Evolutionary conservation across 2,888 invertebrate genomes (phyloP), one percentile per base, ranked within the genome.

Genomic region (Agonopterix alstromeriana): DNA sequence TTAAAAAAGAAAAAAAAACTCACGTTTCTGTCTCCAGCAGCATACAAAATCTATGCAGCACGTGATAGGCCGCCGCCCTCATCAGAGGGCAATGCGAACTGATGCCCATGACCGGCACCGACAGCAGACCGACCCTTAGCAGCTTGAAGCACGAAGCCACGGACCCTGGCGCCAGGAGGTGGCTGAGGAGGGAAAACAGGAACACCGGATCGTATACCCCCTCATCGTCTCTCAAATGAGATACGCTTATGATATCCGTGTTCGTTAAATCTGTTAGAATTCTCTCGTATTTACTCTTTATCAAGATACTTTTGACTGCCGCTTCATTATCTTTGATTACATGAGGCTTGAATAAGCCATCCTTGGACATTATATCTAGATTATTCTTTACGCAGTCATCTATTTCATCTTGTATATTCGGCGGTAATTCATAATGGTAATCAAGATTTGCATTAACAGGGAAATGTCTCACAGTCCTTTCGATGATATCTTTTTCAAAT

Each of bases 151-250:
- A 93, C 11, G 93, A 92, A 1, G 95, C 92, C 46, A 92, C 90
- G 42, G 93, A 92, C 56, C 95, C 95, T 3, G 95, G 93, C 0
- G 93, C 92, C 53, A 97, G 83, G 43, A 96, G 78, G 65, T 93
- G 92, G 54, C 92, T 92, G 70, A 97, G 90, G 8, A 97, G 73
- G 0, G 96, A 95, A 48, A 97, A 86, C 57, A 96, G 83, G 72
- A 97, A 97, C 27, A 93, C 90, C 1, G 97, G 94, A 81, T 97
- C 97, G 63, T 97, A 97, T 47, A 94, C 83, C 3, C 87, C 76
- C 38, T 72, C 73, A 36, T 76, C 76, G 0, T 56, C 55, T 42
- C 70, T 68, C 3, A 56, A 9, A 53, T 83, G 81, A 2, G 78
- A 77, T 1, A 58, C 49, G 5, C 65, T 60, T 9, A 65, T 54